Evolutionary conservation across 2,113 vertebrate species (phyloP), one percentile per base, ranked within the genome.

Genomic region (Amphiprion ocellaris): DNA sequence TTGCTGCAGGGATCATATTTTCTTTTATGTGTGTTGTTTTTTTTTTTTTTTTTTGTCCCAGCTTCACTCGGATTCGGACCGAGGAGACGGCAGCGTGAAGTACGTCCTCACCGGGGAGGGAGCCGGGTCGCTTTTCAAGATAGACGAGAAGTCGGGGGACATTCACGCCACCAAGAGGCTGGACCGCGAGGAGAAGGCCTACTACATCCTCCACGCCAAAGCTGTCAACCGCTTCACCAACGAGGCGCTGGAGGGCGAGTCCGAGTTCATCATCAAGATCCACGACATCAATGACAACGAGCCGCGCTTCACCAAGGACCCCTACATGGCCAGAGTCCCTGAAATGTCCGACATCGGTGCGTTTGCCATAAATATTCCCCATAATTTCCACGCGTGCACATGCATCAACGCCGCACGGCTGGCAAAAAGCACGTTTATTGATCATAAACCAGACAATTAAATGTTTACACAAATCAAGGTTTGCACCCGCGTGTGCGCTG

Each of bases 271-370:
- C 93, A 98, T 99, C 93, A 99, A 99, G 93, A 98, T 99, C 92
- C 98, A 99, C 64, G 97, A 99, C 92, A 99, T 98, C 93, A 98
- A 99, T 24, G 98, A 99, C 94, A 99, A 99, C 37, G 98, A 97
- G 73, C 98, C 97, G 10, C 96, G 96, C 70, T 99, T 99, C 93
- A 97, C 96, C 85, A 95, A 95, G 91, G 96, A 98, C 0, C 80
- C 94, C 33, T 99, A 99, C 90, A 90, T 94, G 9, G 97, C 97
- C 83, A 92, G 92, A 0, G 97, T 99, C 60, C 97, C 97, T 0
- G 98, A 99, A 89, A 99, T 99, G 97, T 96, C 97, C 11, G 96
- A 98, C 58, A 94, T 98, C 0, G 97, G 97, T 99, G 88, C 90
- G 97, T 94, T 0, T 3, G 17, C 4, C 0, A 12, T 16, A 39